Evolutionary conservation across 2,888 invertebrate genomes (phyloP).

Genomic region (Aricia artaxerxes): DNA sequence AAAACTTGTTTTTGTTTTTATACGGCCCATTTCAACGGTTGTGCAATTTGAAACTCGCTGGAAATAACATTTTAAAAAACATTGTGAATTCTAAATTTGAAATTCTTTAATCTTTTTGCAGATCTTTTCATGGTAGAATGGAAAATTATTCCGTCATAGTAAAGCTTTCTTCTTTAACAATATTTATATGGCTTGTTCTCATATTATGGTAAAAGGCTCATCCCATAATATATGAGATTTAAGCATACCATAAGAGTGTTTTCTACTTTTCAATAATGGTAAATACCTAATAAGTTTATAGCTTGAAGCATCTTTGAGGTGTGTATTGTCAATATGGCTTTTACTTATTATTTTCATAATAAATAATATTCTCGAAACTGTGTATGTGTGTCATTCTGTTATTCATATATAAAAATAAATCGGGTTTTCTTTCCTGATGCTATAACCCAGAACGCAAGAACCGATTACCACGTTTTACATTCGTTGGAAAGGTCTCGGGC

Average conservation of each 20-base stretch:
- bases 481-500: no score
- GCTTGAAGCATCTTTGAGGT: not conserved
- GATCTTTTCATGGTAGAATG: no score
- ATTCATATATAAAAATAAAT: no score
- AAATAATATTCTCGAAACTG: no score
- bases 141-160: not conserved
- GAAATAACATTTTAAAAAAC: not conserved
- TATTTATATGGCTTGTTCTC: not conserved
- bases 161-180: not conserved
- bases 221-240: not conserved
- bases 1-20: constrained; percentile 19
- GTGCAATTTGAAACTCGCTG: not conserved
- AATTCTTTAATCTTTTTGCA: not conserved
- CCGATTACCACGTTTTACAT: no score
- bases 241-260: not conserved
- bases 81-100: not conserved
- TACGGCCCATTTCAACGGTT: not conserved
- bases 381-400: no score
- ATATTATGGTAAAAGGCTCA: not conserved
- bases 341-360: not conserved
- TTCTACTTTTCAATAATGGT: not conserved
- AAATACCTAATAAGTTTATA: not conserved
- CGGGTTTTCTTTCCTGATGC: no score
- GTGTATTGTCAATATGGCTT: not conserved
- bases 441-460: no score